Conservation (phyloP, 2,888 invertebrate species). For the Archaeoteleia sp. region DNA sequence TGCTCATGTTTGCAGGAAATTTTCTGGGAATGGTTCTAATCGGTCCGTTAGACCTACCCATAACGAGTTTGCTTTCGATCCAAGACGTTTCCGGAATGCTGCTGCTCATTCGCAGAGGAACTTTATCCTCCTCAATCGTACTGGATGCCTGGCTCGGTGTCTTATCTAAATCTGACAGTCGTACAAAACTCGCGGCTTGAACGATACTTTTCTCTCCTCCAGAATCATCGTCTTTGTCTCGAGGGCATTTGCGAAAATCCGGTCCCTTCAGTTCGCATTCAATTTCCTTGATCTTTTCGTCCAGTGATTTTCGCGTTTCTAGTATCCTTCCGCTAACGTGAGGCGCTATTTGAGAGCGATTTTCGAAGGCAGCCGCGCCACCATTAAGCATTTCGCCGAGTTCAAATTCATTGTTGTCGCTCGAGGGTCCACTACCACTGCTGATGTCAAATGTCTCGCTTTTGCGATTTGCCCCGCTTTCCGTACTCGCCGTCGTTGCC, state of each 20-base stretch:
- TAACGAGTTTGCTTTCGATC: conserved; percentile 79
- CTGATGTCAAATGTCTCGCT: conserved; percentile 72
- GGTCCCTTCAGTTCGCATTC: conserved; percentile 66
- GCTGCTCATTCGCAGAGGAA: conserved; percentile 79
- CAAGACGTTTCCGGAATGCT: conserved; percentile 84
- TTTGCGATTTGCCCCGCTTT: conserved; percentile 65
- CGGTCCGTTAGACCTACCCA: conserved; percentile 80
- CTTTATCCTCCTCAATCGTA: conserved; percentile 65
- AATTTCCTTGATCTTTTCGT: conserved; percentile 69
- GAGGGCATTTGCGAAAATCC: conserved; percentile 54
- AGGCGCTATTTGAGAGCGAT: conserved; percentile 51
- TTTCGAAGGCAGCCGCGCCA: conserved; percentile 48
- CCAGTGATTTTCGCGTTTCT: conserved; percentile 67
- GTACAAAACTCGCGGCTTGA: conserved; percentile 79
- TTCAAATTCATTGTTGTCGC: conserved; percentile 68
- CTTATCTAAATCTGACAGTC: conserved; percentile 87
- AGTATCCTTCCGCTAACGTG: conserved; percentile 59
- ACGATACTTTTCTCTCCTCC: conserved; percentile 41
- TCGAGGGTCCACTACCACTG: conserved; percentile 69
- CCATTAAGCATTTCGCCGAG: conserved; percentile 62
- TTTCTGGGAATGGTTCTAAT: conserved; percentile 64
- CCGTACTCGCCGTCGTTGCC: conserved; percentile 66
- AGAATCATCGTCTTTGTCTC: conserved; percentile 36
- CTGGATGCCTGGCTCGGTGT: conserved; percentile 75
- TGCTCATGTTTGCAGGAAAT: conserved; percentile 67